Evolutionary conservation across 2,888 invertebrate species (phyloP), one percentile per base, ranked within the genome.

Genomic region (Cephus pygmeus): DNA sequence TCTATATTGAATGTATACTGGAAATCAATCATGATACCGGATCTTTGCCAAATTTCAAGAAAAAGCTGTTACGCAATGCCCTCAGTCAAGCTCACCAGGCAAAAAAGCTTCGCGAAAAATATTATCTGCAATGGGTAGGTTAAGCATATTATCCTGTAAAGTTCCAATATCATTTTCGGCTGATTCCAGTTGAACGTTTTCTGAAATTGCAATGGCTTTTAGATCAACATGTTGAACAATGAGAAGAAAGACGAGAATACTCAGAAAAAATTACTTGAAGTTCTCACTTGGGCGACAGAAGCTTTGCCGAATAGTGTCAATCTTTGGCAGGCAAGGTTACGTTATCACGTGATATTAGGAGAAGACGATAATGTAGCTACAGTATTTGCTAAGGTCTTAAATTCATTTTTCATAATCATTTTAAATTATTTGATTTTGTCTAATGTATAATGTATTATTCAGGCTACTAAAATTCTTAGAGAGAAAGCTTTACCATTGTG

Each of bases 1-100:
- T 92, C 3, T 94, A 94, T 82, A 89, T 95, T 76, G 93, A 94
- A 80, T 93, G 93, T 34, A 91, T 95, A 88, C 82, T 94, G 35
- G 92, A 94, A 81, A 89, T 94, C 0, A 93, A 93, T 87, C 91
- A 91, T 34, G 93, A 94, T 78, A 83, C 88, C 23, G 88, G 89
- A 1, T 88, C 90, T 1, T 90, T 93, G 36, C 92, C 92, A 3
- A 91, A 91, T 69, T 92, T 92, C 23, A 93, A 93, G 83, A 91
- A 91, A 35, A 93, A 93, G 79, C 88, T 93, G 34, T 86, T 94
- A 73, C 92, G 91, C 73, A 90, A 87, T 73, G 93, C 94, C 1
- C 90, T 94, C 30, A 86, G 91, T n/a, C 92, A 92, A 73, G 93
- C 92, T 0, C 92, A 93, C 83, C 88, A 90, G 73, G 92, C 92